These are phyloP conservation scores for Oligia fasciuncula DNA, from an alignment of 2,888 invertebrate species.

Conservation along the genomic window DNA sequence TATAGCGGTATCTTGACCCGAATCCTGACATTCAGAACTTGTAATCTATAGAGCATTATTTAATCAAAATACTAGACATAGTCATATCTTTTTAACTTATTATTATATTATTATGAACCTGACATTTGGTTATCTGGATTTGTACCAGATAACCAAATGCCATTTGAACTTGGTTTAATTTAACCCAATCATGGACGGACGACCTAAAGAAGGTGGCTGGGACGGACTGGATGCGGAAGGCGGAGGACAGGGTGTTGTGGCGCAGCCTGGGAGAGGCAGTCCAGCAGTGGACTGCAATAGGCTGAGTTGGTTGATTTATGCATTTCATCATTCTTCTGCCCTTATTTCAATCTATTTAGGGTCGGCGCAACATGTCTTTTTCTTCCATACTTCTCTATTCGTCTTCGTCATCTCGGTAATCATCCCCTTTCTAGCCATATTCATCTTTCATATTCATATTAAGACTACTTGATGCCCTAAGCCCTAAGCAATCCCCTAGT, in stretches of 20 bases:
- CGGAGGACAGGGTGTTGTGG: no score
- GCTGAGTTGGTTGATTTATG: no score
- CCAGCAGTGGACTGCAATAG: no score
- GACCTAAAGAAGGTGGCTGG: no score
- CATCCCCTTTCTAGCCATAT: not conserved
- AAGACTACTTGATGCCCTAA: no score
- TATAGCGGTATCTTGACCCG: not conserved
- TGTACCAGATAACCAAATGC: not conserved
- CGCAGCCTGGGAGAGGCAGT: no score
- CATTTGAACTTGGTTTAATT: not conserved
- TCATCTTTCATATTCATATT: not conserved
- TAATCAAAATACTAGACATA: not conserved
- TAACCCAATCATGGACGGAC: not conserved
- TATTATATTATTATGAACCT: not conserved
- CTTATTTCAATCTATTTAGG: not conserved
- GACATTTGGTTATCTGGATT: not conserved
- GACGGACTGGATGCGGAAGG: no score
- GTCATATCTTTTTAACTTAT: not conserved
- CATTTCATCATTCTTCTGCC: not conserved
- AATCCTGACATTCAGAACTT: not conserved
- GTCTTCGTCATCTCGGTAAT: not conserved
- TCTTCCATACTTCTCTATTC: no score
- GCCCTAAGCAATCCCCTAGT: no score
- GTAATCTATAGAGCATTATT: constrained; percentile 3
- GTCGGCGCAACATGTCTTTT: not conserved